These are phyloP conservation scores for Ctena decussata DNA, from an alignment of 2,888 invertebrate genomes.

Conservation along the genomic window DNA sequence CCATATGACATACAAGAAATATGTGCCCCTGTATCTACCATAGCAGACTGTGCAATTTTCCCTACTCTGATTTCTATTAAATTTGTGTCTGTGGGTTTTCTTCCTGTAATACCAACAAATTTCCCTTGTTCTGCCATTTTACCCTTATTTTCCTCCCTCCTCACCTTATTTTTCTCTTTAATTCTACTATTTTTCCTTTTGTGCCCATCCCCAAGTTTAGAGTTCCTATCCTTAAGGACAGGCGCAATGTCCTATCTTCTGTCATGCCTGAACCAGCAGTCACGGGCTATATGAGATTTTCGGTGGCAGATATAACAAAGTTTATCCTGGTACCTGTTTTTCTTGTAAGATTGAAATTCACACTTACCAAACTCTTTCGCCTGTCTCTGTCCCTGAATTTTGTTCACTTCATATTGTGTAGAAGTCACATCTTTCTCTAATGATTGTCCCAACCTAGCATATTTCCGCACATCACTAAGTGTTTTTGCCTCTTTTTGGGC, in stretches of 20 bases:
- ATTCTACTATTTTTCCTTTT: background rate
- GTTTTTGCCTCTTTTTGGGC: conserved; percentile 15
- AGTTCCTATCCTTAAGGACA: background rate
- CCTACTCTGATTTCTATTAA: background rate
- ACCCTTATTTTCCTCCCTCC: background rate
- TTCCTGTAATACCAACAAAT: background rate
- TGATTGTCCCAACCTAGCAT: too few relatives aligned
- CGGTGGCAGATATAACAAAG: background rate
- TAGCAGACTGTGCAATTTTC: background rate
- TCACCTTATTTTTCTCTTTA: background rate
- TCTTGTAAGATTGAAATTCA: background rate
- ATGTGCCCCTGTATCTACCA: background rate
- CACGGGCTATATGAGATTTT: background rate
- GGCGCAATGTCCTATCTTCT: background rate
- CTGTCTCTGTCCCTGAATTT: background rate
- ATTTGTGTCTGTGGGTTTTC: background rate
- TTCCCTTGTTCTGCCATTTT: background rate
- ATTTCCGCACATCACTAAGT: too few relatives aligned
- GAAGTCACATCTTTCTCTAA: too few relatives aligned
- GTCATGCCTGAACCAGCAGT: background rate
- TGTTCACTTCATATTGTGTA: background rate
- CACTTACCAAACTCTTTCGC: background rate
- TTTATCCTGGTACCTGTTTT: background rate
- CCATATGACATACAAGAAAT: background rate
- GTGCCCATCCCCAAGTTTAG: background rate